Evolutionary conservation across 2,888 invertebrate species (phyloP), one percentile per base, ranked within the genome.

Genomic region (Mimachlamys varia): DNA sequence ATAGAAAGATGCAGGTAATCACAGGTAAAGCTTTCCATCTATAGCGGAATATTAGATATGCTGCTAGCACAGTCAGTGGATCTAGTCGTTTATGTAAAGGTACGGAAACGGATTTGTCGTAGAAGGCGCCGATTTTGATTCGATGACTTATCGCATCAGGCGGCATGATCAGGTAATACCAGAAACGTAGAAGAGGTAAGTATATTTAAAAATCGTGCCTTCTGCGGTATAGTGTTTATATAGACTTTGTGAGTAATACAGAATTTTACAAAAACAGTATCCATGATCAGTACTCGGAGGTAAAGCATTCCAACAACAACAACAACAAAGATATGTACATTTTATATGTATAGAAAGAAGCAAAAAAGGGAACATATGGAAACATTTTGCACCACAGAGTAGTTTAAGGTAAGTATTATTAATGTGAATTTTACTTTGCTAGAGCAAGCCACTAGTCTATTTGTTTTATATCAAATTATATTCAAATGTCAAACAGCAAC

Each of bases 101-200:
- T 76, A 27, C 5, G n/a, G 62, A 10, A 27, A 76, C 4, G 62
- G 62, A 76, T 76, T 76, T 76, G 62, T 76, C 62, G 27, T 76
- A 76, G 62, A 76, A 76, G 62, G 62, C 62, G 27, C 62, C 62
- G 62, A 3, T 76, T 27, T 27, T n/a, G 4, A 27, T 76, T 27
- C 62, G 62, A 27, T 76, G 62, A 13, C 27, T 15, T 76, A 76
- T n/a, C 27, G 27, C 3, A 27, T 76, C 62, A 76, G 27, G 2
- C 62, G 62, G 62, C 62, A n/a, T n/a, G n/a, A 76, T 76, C 62
- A 76, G 62, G 62, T 76, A 76, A 76, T 76, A 76, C 62, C 62
- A 76, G 62, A n/a, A 4, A 76, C 13, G 27, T 76, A 76, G 4
- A 27, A 76, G 5, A 27, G 62, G 62, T n/a, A 27, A 76, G 62